Evolutionary conservation across 2,113 vertebrate species (phyloP).

Genomic region (Poeciliopsis retropinna): DNA sequence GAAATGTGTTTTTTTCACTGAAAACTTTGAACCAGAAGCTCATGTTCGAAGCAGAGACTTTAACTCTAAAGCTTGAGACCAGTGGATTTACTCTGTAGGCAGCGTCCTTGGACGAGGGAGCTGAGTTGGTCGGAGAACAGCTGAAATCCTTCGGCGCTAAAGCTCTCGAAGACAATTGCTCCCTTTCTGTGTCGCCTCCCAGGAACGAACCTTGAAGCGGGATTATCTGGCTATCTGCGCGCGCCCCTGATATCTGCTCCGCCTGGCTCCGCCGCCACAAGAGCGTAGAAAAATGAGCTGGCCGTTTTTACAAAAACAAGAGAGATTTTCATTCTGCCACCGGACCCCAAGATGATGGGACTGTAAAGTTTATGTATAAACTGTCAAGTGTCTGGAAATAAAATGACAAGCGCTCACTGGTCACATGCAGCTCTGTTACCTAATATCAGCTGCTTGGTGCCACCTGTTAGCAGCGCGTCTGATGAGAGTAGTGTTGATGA

Average conservation of each 20-base stretch:
- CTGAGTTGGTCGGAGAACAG: constrained; percentile 47
- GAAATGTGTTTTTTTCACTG: not conserved
- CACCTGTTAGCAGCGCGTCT: too few relatives aligned
- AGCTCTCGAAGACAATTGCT: constrained; percentile 53
- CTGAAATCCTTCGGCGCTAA: constrained; percentile 36
- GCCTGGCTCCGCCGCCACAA: constrained; percentile 22
- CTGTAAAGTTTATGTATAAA: constrained; percentile 7
- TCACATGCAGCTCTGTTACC: not conserved
- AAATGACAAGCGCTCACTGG: constrained; percentile 6
- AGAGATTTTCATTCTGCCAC: constrained; percentile 9
- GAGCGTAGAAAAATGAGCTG: constrained; percentile 6
- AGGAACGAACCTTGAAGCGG: constrained; percentile 58
- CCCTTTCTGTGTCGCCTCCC: constrained; percentile 49
- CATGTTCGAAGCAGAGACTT: constrained; percentile 10
- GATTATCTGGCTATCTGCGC: constrained; percentile 66
- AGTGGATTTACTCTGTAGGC: constrained; percentile 45
- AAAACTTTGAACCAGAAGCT: not conserved
- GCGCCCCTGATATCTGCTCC: constrained; percentile 51
- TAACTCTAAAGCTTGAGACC: constrained; percentile 19
- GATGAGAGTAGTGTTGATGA: too few relatives aligned
- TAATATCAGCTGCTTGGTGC: not conserved
- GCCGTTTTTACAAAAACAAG: constrained; percentile 18
- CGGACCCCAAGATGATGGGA: constrained; percentile 6
- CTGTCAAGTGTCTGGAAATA: constrained; percentile 15
- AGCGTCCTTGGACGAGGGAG: constrained; percentile 23